These are phyloP conservation scores for Pollachius pollachius DNA, from an alignment of 2,113 vertebrate genomes.

Conservation along the genomic window DNA sequence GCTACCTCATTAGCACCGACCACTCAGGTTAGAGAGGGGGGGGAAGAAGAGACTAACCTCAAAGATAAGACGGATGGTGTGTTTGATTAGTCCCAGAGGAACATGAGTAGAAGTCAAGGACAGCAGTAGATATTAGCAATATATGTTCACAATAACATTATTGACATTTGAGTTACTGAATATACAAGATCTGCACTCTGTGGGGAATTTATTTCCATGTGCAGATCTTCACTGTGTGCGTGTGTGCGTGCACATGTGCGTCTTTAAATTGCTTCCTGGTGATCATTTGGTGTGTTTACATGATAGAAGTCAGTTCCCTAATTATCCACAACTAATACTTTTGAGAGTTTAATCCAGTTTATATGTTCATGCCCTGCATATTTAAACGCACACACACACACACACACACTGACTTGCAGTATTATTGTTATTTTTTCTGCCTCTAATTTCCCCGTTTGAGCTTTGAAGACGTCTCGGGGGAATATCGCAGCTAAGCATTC, in stretches of 20 bases:
- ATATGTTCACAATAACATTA: too few relatives aligned
- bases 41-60: too few relatives aligned
- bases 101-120: too few relatives aligned
- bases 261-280: neutral
- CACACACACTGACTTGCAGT: slow-evolving; percentile 47
- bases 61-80: too few relatives aligned
- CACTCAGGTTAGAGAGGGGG: too few relatives aligned
- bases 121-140: too few relatives aligned
- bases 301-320: neutral
- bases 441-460: slow-evolving; percentile 71
- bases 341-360: neutral
- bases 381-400: slow-evolving; percentile 24
- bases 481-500: slow-evolving; percentile 76
- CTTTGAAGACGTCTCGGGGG: slow-evolving; percentile 78
- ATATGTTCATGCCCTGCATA: slow-evolving; percentile 21
- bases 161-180: neutral
- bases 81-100: too few relatives aligned
- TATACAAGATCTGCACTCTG: neutral
- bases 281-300: neutral
- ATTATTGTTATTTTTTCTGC: slow-evolving; percentile 72
- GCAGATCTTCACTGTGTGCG: neutral
- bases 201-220: neutral
- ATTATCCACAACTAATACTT: neutral
- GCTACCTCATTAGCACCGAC: too few relatives aligned
- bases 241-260: neutral